Percentiles rank a stretch among this genome's conserved stretches.
Evolutionary conservation across 1,140 invertebrate genomes (phyloP).

Genomic region (Drosophila murphyi): DNA sequence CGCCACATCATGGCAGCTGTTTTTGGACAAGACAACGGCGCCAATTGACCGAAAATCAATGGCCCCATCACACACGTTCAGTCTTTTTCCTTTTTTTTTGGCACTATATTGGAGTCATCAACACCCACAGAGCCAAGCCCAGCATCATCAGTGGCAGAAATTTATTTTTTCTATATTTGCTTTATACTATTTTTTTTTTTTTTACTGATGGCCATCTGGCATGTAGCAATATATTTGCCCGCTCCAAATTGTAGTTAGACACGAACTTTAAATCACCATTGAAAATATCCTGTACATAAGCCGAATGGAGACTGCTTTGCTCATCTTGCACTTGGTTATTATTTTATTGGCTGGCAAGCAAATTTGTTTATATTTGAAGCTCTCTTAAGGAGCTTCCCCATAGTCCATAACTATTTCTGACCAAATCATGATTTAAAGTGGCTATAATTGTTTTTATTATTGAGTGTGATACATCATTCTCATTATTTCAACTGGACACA

Average conservation of each 20-base stretch:
- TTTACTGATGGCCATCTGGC: slow-evolving; percentile 19
- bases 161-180: neutral
- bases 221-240: slow-evolving; percentile 14
- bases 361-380: slow-evolving; percentile 44
- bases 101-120: slow-evolving; percentile 24
- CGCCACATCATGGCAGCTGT: slow-evolving; percentile 74
- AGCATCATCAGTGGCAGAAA: neutral
- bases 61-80: slow-evolving; percentile 33
- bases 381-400: slow-evolving; percentile 31
- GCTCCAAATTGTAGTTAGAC: slow-evolving; percentile 10
- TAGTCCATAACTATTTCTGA: neutral
- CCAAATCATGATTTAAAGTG: too few relatives aligned
- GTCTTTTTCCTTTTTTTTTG: neutral
- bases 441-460: too few relatives aligned
- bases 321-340: slow-evolving; percentile 34
- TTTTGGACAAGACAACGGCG: slow-evolving; percentile 51
- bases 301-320: slow-evolving; percentile 14
- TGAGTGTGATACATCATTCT: neutral
- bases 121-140: slow-evolving; percentile 3
- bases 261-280: slow-evolving; percentile 32
- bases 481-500: slow-evolving; percentile 18
- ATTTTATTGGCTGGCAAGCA: slow-evolving; percentile 68
- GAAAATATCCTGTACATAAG: slow-evolving; percentile 29
- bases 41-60: slow-evolving; percentile 77
- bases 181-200: neutral